A percentile compares a stretch with the other conserved stretches of the same genome.
Conservation (phyloP, 1,140 invertebrate species). For the Sweltsa coloradensis region DNA sequence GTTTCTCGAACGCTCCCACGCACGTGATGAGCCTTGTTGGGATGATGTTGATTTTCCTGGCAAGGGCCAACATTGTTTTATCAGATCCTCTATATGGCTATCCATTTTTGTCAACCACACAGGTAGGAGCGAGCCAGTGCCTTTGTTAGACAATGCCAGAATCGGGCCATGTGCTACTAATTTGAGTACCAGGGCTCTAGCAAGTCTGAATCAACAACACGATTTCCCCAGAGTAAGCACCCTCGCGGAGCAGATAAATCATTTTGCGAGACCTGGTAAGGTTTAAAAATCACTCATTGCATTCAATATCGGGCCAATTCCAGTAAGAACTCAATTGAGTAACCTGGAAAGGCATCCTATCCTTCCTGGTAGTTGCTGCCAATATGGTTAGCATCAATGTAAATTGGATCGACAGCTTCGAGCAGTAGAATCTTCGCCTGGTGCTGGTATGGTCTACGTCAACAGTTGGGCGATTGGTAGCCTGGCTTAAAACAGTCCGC, state of each 20-base stretch:
- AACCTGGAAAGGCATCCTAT: conserved; percentile 5
- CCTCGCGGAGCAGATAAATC: conserved; percentile 6
- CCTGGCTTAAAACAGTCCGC: conserved; percentile 24
- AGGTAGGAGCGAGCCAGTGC: conserved; percentile 32
- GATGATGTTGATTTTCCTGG: conserved; percentile 10
- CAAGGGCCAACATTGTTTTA: conserved; percentile 34
- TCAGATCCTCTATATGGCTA: conserved; percentile 28
- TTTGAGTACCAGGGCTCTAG: conserved; percentile 18
- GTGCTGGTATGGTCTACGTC: conserved; percentile 10
- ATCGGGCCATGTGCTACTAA: conserved; percentile 29
- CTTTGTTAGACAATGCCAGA: conserved; percentile 40
- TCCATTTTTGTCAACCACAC: conserved; percentile 39
- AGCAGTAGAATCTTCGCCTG: conserved; percentile 5
- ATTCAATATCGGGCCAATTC: conserved; percentile 1
- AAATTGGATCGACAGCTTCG: conserved; percentile 3
- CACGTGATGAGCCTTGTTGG: conserved; percentile 4
- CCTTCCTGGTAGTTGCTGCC: conserved; percentile 1
- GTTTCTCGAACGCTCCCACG: neutral
- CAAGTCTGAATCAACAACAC: conserved; percentile 26
- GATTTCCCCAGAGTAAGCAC: conserved; percentile 6
- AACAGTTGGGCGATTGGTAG: conserved; percentile 14
- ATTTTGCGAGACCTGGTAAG: neutral
- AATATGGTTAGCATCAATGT: neutral
- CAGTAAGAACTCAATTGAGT: conserved; percentile 9
- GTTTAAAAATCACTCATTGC: neutral